These are phyloP conservation scores for Drosophila micromelanica DNA, from an alignment of 1,140 invertebrate genomes.

Conservation along the genomic window DNA sequence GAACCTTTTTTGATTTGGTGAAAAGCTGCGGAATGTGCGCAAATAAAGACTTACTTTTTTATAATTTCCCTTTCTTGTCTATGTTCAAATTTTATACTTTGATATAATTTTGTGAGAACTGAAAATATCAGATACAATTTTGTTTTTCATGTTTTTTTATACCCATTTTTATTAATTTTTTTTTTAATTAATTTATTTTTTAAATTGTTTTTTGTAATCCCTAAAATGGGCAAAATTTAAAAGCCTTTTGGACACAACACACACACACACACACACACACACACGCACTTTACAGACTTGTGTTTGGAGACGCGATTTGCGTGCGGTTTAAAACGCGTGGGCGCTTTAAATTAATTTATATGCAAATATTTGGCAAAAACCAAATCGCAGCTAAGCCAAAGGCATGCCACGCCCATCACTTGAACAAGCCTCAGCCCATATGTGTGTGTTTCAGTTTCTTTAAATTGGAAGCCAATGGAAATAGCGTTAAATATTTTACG, in stretches of 20 bases:
- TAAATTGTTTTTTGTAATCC: too few species aligned
- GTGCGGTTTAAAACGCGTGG: constrained; percentile 40
- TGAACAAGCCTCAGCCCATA: constrained; percentile 6
- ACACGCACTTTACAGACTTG: too few species aligned
- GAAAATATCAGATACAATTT: not conserved
- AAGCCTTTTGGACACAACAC: constrained; percentile 4
- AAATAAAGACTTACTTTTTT: not conserved
- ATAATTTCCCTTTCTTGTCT: too few species aligned
- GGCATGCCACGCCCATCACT: constrained; percentile 34
- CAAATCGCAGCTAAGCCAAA: constrained; percentile 41
- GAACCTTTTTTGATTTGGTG: not conserved
- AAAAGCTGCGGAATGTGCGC: not conserved
- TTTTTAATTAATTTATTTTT: too few species aligned
- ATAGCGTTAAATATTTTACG: constrained; percentile 75
- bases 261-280: constrained; percentile 13
- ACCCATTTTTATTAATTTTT: too few species aligned
- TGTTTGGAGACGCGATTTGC: constrained; percentile 25
- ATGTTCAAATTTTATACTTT: too few species aligned
- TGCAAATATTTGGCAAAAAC: constrained; percentile 70
- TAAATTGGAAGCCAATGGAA: constrained; percentile 63
- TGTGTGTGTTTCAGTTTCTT: constrained; percentile 21
- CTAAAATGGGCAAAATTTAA: not conserved
- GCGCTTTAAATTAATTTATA: constrained; percentile 62
- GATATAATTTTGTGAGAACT: not conserved
- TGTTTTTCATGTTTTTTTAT: too few species aligned